Conservation (phyloP, 2,797 vertebrate genomes). For the Furcifer pardalis region DNA sequence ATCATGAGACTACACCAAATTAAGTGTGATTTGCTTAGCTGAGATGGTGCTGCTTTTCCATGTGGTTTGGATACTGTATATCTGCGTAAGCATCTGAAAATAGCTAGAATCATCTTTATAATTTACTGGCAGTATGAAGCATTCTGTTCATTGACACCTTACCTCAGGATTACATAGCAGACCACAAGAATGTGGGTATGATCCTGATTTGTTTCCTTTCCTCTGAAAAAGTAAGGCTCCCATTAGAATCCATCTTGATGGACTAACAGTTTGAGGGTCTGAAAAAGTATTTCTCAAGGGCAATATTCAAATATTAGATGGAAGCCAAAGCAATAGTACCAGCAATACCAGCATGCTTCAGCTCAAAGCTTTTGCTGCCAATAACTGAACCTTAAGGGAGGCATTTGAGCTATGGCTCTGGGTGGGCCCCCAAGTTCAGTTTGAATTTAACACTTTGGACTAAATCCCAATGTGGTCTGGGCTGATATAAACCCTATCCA, state of each 20-base stretch:
- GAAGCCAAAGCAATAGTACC: no score
- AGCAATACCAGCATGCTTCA: no score
- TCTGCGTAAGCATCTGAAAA: background rate
- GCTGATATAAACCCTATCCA: no score
- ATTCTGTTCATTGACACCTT: background rate
- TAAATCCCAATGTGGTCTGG: no score
- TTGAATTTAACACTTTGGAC: no score
- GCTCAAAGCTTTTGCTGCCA: no score
- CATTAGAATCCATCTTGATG: background rate
- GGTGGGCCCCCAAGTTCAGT: no score
- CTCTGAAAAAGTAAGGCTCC: background rate
- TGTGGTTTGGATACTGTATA: background rate
- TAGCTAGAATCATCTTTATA: background rate
- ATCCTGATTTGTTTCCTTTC: background rate
- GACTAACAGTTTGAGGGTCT: background rate
- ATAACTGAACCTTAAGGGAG: no score
- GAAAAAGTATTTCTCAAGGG: no score
- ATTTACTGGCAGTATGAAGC: background rate
- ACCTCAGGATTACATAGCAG: no score
- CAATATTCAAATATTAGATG: no score
- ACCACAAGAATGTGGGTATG: background rate
- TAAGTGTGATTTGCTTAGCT: slow-evolving; percentile 14
- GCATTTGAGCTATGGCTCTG: no score
- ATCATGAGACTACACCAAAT: slow-evolving; percentile 1
- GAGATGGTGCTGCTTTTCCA: background rate